Evolutionary conservation across 2,888 invertebrate genomes (phyloP).

Genomic region (Tinea trinotella): DNA sequence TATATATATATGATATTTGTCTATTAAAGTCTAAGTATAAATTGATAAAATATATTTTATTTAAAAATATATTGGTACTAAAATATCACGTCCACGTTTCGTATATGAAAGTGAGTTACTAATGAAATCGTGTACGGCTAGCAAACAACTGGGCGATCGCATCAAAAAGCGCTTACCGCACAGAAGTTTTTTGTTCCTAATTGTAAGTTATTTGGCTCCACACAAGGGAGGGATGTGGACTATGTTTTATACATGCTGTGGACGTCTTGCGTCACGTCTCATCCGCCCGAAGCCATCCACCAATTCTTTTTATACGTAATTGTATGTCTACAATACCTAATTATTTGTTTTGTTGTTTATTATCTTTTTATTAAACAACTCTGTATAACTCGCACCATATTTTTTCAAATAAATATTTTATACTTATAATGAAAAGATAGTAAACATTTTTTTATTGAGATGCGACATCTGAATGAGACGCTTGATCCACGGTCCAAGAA

Average conservation of each 20-base stretch:
- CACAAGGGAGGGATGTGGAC: slow-evolving; percentile 16
- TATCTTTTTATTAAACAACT: neutral
- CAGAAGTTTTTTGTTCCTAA: slow-evolving; percentile 46
- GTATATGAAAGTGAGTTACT: slow-evolving; percentile 32
- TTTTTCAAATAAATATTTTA: no score
- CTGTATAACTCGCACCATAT: neutral
- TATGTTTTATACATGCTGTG: slow-evolving; percentile 16
- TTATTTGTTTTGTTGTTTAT: slow-evolving; percentile 5
- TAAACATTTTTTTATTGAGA: no score
- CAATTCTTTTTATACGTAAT: neutral
- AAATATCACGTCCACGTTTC: neutral
- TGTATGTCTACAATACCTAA: slow-evolving; percentile 12
- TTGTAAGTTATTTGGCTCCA: slow-evolving; percentile 40
- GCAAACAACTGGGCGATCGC: slow-evolving; percentile 47
- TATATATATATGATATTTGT: no score
- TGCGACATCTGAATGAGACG: no score
- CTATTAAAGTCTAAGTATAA: no score
- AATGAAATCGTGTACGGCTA: slow-evolving; percentile 52
- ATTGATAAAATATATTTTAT: no score
- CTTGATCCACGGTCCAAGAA: no score
- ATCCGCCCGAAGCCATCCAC: neutral
- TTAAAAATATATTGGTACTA: no score
- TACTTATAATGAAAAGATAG: no score
- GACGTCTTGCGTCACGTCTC: slow-evolving; percentile 11
- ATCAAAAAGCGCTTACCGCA: slow-evolving; percentile 56